phyloP scores from a whole-genome alignment of 1,140 invertebrate species.

The Oscheius sp. region DNA sequence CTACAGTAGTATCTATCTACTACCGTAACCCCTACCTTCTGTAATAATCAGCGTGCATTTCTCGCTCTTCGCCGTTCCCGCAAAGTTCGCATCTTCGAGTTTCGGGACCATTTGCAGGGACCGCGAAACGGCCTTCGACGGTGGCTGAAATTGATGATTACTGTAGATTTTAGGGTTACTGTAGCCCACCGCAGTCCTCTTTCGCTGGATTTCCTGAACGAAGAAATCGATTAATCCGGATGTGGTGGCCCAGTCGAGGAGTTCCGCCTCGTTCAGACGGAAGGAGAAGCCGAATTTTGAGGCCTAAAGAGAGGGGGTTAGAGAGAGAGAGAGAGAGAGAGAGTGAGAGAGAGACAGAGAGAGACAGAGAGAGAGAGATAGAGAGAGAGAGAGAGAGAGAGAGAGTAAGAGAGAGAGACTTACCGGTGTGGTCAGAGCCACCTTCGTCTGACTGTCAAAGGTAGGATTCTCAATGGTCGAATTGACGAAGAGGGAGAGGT shows the following conservation, averaged over 20 bases:
- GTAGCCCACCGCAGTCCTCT: neutral
- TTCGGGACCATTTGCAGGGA: slow-evolving; percentile 85
- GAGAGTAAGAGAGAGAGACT: no score
- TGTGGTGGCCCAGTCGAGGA: slow-evolving; percentile 72
- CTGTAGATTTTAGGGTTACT: neutral
- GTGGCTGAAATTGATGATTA: neutral
- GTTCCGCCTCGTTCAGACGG: slow-evolving; percentile 76
- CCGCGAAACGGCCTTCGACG: slow-evolving; percentile 71
- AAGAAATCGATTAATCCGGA: slow-evolving; percentile 76
- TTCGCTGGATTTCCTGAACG: neutral
- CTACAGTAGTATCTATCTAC: no score
- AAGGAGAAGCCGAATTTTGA: slow-evolving; percentile 95
- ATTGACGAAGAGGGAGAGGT: slow-evolving; percentile 94
- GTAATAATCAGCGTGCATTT: slow-evolving; percentile 94
- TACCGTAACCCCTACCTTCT: slow-evolving; percentile 74
- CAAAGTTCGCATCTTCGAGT: slow-evolving; percentile 94
- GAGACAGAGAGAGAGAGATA: no score
- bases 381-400: no score
- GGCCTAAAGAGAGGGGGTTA: no score
- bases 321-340: no score
- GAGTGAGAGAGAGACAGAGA: no score
- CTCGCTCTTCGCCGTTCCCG: slow-evolving; percentile 75
- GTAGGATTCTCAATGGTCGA: slow-evolving; percentile 97
- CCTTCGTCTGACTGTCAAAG: slow-evolving; percentile 97
- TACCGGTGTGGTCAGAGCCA: slow-evolving; percentile 86